phyloP scores from a whole-genome alignment of 2,888 invertebrate genomes.

The Pyrgus malvae region DNA sequence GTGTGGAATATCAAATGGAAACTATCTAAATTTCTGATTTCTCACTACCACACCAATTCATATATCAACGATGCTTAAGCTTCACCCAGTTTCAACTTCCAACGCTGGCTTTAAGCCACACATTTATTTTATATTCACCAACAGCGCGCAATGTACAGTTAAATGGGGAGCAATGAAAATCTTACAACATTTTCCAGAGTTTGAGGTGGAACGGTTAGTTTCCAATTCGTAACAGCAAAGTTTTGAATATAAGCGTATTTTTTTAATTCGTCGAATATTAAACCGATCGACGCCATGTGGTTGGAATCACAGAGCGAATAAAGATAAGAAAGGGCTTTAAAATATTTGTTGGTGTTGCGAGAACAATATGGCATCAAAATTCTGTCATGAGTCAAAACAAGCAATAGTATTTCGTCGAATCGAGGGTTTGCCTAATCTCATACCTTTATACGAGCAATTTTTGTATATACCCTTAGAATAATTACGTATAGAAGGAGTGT shows the following conservation, averaged over 20 bases:
- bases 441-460: no score
- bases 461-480: no score
- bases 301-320: background rate
- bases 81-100: background rate
- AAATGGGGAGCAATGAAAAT: background rate
- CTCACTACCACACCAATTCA: conserved; percentile 3
- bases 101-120: background rate
- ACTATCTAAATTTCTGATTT: conserved; percentile 27
- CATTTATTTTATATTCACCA: background rate
- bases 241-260: conserved; percentile 16
- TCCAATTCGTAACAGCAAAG: conserved; percentile 16
- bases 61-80: background rate
- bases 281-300: conserved; percentile 2
- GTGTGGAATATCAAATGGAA: conserved; percentile 14
- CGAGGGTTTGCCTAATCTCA: no score
- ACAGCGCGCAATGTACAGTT: background rate
- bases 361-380: no score
- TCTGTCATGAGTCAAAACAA: no score
- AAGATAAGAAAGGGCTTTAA: background rate
- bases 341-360: no score
- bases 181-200: background rate
- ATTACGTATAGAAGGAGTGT: no score
- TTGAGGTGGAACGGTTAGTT: conserved; percentile 2
- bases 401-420: no score
- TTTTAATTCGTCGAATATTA: conserved; percentile 9